Percentiles rank a stretch among this genome's conserved stretches.
phyloP scores from a whole-genome alignment of 1,140 invertebrate genomes.

The Probaryconus sp. region DNA sequence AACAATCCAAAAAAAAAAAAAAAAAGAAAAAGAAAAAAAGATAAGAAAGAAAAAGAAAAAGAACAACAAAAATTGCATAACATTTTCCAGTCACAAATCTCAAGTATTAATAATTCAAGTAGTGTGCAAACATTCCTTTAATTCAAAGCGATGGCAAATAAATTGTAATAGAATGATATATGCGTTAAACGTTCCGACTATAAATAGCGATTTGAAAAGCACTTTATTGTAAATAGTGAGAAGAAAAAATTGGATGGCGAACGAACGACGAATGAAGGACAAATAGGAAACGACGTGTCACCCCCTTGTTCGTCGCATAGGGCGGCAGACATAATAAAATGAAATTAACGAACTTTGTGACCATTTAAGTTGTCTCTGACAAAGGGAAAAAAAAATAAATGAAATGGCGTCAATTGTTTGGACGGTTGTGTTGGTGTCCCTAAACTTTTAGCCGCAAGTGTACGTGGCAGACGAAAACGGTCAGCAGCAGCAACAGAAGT shows the following conservation, averaged over 20 bases:
- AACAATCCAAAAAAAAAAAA: no score
- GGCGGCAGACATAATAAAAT: no score
- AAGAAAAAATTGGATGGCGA: slow-evolving; percentile 20
- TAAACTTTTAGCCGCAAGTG: slow-evolving; percentile 2
- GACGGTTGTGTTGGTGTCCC: slow-evolving; percentile 15
- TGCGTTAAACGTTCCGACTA: slow-evolving; percentile 28
- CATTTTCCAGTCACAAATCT: slow-evolving; percentile 23
- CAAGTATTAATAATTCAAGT: slow-evolving; percentile 35
- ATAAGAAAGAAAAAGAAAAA: no score
- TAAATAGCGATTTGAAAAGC: slow-evolving; percentile 17
- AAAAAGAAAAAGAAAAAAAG: no score
- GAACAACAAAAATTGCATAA: not conserved
- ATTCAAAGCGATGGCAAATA: slow-evolving; percentile 7
- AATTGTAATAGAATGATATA: slow-evolving; percentile 24
- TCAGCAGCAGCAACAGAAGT: not conserved
- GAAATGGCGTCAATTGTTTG: slow-evolving; percentile 9
- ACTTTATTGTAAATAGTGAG: slow-evolving; percentile 10
- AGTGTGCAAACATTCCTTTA: slow-evolving; percentile 19
- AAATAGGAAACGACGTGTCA: slow-evolving; percentile 12
- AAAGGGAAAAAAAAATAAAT: not conserved
- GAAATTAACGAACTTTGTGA: no score
- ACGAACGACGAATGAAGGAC: slow-evolving; percentile 29
- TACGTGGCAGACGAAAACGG: slow-evolving; percentile 3
- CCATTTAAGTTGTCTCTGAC: no score
- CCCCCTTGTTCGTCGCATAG: no score